Evolutionary conservation across 2,797 vertebrate genomes (phyloP).

Genomic region (Phaenicophaeus curvirostris): DNA sequence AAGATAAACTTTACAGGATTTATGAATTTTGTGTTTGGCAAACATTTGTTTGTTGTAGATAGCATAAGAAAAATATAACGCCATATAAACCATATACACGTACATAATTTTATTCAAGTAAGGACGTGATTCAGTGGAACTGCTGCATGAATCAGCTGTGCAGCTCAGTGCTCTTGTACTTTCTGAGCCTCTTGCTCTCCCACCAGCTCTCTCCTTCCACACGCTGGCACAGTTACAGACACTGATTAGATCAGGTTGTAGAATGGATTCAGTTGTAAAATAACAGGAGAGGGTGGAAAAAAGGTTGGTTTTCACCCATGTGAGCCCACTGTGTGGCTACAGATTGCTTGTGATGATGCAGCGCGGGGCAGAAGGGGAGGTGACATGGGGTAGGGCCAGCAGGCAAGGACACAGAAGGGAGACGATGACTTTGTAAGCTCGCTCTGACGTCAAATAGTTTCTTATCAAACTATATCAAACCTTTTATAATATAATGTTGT

Average conservation of each 20-base stretch:
- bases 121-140: background rate
- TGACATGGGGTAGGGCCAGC: accelerated
- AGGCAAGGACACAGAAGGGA: background rate
- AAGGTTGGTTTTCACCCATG: background rate
- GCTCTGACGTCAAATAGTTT: background rate
- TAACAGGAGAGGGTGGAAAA: background rate
- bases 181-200: background rate
- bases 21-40: background rate
- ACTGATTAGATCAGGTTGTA: background rate
- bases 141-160: background rate
- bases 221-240: background rate
- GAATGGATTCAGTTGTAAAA: background rate
- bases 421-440: background rate
- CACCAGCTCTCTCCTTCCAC: background rate
- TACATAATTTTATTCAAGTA: background rate
- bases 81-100: background rate
- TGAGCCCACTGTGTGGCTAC: background rate
- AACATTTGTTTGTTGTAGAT: background rate
- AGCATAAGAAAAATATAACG: background rate
- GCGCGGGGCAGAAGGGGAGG: background rate
- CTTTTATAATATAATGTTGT: background rate
- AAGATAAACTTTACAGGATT: background rate
- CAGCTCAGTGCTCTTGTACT: background rate
- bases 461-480: background rate
- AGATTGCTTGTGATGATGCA: background rate